Conservation (phyloP, 1,140 invertebrate genomes). For the Drosophila kepulauana region DNA sequence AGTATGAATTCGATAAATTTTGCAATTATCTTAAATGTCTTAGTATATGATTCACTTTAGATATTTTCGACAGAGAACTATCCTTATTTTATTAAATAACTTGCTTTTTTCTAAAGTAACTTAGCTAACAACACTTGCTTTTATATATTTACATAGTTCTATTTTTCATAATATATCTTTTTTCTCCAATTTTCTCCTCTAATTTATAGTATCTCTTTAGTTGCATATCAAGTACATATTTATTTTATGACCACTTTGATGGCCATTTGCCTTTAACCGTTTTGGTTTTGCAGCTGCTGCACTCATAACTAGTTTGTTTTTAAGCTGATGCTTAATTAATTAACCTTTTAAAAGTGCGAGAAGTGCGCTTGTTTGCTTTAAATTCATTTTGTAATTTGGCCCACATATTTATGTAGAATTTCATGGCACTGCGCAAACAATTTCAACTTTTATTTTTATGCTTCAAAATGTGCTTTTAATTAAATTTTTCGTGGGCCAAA, state of each 20-base stretch:
- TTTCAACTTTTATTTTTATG: conserved; percentile 14
- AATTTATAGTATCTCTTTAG: no score
- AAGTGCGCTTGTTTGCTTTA: conserved; percentile 18
- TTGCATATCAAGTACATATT: no score
- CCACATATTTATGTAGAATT: conserved; percentile 40
- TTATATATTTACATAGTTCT: no score
- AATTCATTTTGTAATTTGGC: conserved; percentile 37
- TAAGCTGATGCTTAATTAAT: conserved; percentile 28
- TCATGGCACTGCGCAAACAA: conserved; percentile 25
- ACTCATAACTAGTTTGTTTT: not conserved
- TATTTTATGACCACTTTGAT: not conserved
- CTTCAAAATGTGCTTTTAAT: conserved; percentile 54
- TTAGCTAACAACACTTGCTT: no score
- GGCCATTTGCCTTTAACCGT: not conserved
- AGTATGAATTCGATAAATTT: no score
- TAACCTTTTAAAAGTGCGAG: conserved; percentile 22
- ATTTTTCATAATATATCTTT: no score
- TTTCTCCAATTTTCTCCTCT: no score
- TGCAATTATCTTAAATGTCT: no score
- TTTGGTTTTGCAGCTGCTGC: not conserved
- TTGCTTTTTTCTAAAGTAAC: no score
- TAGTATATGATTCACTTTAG: no score
- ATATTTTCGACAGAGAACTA: no score
- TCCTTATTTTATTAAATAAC: no score
- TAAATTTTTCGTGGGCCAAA: conserved; percentile 41